These are phyloP conservation scores for Tromatobia lineatoria DNA, from an alignment of 2,888 invertebrate genomes.

Conservation along the genomic window DNA sequence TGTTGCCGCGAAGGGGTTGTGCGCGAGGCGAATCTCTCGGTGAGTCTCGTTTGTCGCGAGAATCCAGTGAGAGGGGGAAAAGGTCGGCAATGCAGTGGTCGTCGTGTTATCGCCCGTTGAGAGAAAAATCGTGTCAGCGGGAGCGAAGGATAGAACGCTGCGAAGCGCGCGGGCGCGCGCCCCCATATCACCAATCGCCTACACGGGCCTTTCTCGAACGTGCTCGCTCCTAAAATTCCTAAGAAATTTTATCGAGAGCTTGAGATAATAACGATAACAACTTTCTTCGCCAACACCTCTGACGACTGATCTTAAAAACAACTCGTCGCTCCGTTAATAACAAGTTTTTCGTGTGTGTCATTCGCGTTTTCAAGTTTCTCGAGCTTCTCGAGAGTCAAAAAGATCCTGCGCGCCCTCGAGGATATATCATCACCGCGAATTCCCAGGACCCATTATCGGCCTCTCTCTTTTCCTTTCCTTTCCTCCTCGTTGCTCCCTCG, in stretches of 20 bases:
- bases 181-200: slow-evolving; percentile 41
- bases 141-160: slow-evolving; percentile 17
- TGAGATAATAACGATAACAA: background rate
- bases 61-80: slow-evolving; percentile 40
- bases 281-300: background rate
- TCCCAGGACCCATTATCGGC: slow-evolving; percentile 20
- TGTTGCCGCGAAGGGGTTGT: background rate
- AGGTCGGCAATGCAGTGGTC: slow-evolving; percentile 73
- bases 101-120: slow-evolving; percentile 28
- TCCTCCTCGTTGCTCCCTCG: background rate
- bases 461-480: background rate
- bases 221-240: slow-evolving; percentile 34
- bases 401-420: slow-evolving; percentile 53
- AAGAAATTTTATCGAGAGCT: slow-evolving; percentile 18
- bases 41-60: background rate
- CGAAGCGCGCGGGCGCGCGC: background rate
- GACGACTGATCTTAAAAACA: background rate
- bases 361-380: background rate
- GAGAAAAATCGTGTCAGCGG: slow-evolving; percentile 63
- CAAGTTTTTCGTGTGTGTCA: slow-evolving; percentile 1
- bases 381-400: background rate
- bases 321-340: background rate
- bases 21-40: background rate
- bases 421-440: slow-evolving; percentile 16
- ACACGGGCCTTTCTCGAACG: slow-evolving; percentile 62